Evolutionary conservation across 1,140 invertebrate genomes (phyloP), one percentile per base, ranked within the genome.

Genomic region (Drosophila bipectinata): DNA sequence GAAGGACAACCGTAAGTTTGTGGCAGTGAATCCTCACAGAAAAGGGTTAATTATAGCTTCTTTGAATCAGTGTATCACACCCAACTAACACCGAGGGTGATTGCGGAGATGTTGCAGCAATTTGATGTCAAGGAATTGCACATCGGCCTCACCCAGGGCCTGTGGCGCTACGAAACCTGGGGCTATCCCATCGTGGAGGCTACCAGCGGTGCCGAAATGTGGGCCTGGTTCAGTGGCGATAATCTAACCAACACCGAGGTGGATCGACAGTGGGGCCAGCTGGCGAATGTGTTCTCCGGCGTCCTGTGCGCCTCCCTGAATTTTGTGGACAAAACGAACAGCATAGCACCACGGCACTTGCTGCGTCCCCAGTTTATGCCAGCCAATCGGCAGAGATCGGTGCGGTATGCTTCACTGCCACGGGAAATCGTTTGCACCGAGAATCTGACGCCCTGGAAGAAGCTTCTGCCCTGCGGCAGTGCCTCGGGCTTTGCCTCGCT

Each of bases 401-500:
- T 91, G 1, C 66, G 90, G 72, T 99, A 99, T 93, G 95, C 98
- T 1, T 95, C 96, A 41, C 92, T 99, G 59, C 98, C 98, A 0
- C 93, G 96, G 66, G 99, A 99, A 94, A 97, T 98, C 84, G 97
- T 99, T 7, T 99, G 99, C 90, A 99, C 98, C 15, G 98, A 99
- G 93, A 99, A 99, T 93, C 93, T 99, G 74, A 99, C 98, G 30
- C 98, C 98, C 3, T 99, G 98, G 96, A 98, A 98, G 89, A 99
- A 99, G 92, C 92, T 99, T 1, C 91, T 99, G 32, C 98, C 98
- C 2, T 99, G 98, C 93, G 95, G 96, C 90, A 95, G 96, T 41
- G 96, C 95, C 92, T 94, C 95, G 92, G 98, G 98, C 21, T 93
- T 99, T 64, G 95, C 97, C 21, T 95, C 96, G 1, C 92, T 99